A percentile compares a stretch with the other conserved stretches of the same genome.
These are phyloP conservation scores for Lampris megalopsis DNA, from an alignment of 2,113 vertebrate species.

Conservation along the genomic window DNA sequence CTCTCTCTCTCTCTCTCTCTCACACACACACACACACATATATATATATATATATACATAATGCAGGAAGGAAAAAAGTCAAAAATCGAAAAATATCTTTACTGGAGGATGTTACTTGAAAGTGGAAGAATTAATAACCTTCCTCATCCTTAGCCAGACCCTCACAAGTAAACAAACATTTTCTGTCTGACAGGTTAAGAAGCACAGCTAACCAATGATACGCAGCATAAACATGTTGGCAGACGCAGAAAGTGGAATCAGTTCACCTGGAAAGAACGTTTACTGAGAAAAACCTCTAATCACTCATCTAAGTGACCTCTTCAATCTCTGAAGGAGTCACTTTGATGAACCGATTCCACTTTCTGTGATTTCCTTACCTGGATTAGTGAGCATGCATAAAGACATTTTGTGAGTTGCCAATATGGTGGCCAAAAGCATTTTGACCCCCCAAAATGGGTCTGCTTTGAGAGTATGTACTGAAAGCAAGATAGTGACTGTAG, in stretches of 20 bases:
- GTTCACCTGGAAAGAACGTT: too few species aligned
- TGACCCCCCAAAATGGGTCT: constrained; percentile 51
- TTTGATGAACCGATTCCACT: neutral
- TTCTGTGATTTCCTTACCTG: too few species aligned
- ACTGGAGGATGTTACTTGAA: constrained; percentile 33
- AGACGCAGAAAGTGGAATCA: neutral
- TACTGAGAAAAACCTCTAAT: too few species aligned
- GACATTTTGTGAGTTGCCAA: constrained; percentile 8
- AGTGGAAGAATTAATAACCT: constrained; percentile 36
- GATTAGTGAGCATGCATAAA: neutral
- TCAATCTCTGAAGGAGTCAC: too few species aligned
- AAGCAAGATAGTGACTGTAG: constrained; percentile 56
- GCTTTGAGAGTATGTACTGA: constrained; percentile 62
- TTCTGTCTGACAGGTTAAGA: constrained; percentile 40
- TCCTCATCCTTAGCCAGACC: neutral
- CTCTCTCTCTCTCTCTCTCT: too few species aligned
- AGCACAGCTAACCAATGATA: constrained; percentile 34
- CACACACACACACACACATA: too few species aligned
- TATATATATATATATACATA: constrained; percentile 31
- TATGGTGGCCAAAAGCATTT: constrained; percentile 44
- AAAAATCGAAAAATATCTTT: constrained; percentile 23
- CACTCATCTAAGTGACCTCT: too few species aligned
- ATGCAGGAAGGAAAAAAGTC: constrained; percentile 23
- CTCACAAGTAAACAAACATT: constrained; percentile 12
- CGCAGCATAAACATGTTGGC: constrained; percentile 54